A percentile compares a stretch with the other conserved stretches of the same genome.
phyloP scores from a whole-genome alignment of 2,888 invertebrate genomes.

The Ectemnius cavifrons region DNA sequence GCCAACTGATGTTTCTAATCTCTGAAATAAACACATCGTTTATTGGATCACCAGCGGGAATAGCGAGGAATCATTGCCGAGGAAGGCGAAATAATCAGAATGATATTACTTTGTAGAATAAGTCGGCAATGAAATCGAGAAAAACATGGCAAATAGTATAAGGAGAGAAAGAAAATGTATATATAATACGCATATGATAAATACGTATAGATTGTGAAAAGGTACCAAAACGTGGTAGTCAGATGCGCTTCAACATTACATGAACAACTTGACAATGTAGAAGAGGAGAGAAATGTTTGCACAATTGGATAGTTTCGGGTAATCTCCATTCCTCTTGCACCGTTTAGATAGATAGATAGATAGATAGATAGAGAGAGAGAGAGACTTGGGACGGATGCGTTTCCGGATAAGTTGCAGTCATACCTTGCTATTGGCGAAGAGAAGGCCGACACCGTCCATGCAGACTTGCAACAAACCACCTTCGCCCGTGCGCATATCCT shows the following conservation, averaged over 20 bases:
- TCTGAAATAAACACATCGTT: conserved; percentile 77
- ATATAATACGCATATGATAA: conserved; percentile 8
- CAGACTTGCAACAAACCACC: conserved; percentile 98
- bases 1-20: conserved; percentile 29
- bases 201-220: conserved; percentile 8
- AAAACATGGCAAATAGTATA: too few species aligned
- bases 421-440: conserved; percentile 99
- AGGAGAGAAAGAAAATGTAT: too few species aligned
- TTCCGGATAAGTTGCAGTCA: conserved; percentile 61
- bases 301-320: conserved; percentile 29
- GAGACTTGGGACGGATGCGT: conserved; percentile 24
- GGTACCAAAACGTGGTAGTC: conserved; percentile 7
- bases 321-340: conserved; percentile 49
- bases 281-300: conserved; percentile 34
- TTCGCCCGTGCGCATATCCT: conserved; percentile 97
- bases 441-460: conserved; percentile 99
- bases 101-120: too few species aligned
- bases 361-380: too few species aligned
- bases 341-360: conserved; percentile 17
- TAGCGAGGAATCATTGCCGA: too few species aligned
- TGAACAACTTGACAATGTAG: conserved; percentile 45
- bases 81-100: too few species aligned
- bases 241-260: conserved; percentile 51
- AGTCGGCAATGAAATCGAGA: too few species aligned
- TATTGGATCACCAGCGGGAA: conserved; percentile 49